Conservation (phyloP, 1,140 invertebrate genomes). For the Pararge aegeria region DNA sequence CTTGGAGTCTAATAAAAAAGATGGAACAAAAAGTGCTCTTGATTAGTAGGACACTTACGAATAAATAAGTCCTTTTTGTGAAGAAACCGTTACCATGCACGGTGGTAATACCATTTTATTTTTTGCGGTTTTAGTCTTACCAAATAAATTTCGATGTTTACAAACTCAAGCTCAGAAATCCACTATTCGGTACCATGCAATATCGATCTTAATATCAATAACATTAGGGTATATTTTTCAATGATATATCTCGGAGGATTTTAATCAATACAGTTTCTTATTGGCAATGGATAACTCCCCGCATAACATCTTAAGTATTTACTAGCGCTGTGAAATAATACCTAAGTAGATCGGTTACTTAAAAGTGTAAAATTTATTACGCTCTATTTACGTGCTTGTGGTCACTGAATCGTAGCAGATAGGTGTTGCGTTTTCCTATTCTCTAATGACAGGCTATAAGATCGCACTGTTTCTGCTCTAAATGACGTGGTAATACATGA, state of each 20-base stretch:
- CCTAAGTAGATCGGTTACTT: constrained; percentile 38
- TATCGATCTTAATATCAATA: too few species aligned
- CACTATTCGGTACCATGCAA: too few species aligned
- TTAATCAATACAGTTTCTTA: constrained; percentile 18
- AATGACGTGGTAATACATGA: constrained; percentile 16
- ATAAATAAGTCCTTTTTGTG: constrained; percentile 10
- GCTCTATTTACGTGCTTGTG: constrained; percentile 39
- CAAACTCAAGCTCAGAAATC: background rate
- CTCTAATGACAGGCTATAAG: constrained; percentile 24
- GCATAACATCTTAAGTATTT: constrained; percentile 20
- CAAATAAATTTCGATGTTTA: constrained; percentile 5
- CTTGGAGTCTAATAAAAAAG: too few species aligned
- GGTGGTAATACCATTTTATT: constrained; percentile 9
- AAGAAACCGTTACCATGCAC: background rate
- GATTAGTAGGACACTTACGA: background rate
- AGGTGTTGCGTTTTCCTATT: constrained; percentile 32
- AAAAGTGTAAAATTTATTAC: constrained; percentile 38
- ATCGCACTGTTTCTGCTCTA: constrained; percentile 23
- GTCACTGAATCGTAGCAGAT: constrained; percentile 37
- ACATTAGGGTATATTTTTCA: background rate
- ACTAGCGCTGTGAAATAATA: constrained; percentile 23
- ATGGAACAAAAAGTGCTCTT: background rate
- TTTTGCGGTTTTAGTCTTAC: constrained; percentile 12
- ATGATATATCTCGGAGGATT: background rate
- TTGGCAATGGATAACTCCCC: constrained; percentile 5